These are phyloP conservation scores for Neosilurus hyrtlii DNA, from an alignment of 2,797 vertebrate species.

Conservation along the genomic window DNA sequence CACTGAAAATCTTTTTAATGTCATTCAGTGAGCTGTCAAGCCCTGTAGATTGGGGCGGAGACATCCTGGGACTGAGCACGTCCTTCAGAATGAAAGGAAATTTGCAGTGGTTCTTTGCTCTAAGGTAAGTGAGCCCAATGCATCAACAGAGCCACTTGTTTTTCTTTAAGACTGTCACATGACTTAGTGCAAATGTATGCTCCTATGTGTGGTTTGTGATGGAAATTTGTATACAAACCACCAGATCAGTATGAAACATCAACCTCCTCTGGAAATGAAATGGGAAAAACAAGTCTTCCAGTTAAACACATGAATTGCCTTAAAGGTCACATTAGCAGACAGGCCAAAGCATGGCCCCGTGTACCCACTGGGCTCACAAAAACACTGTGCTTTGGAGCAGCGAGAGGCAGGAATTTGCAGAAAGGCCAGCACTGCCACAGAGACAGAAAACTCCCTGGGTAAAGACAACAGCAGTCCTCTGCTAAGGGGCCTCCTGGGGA, in stretches of 20 bases:
- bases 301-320: neutral
- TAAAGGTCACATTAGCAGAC: constrained; percentile 33
- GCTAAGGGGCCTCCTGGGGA: constrained; percentile 43
- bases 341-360: constrained; percentile 10
- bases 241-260: constrained; percentile 2
- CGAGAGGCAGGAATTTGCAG: constrained; percentile 41
- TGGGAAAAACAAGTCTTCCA: neutral
- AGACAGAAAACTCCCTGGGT: constrained; percentile 50
- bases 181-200: neutral
- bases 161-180: neutral
- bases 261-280: constrained; percentile 17
- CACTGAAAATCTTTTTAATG: neutral
- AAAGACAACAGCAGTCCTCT: constrained; percentile 62
- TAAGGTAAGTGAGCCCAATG: neutral
- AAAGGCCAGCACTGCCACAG: constrained; percentile 44
- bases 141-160: neutral
- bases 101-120: neutral
- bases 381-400: constrained; percentile 13
- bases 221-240: constrained; percentile 18
- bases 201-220: neutral
- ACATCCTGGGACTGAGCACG: neutral
- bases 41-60: too few species aligned
- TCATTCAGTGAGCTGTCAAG: neutral
- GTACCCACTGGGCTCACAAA: constrained; percentile 16
- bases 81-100: neutral